These are phyloP conservation scores for Hucho hucho DNA, from an alignment of 2,113 vertebrate species.

Conservation along the genomic window DNA sequence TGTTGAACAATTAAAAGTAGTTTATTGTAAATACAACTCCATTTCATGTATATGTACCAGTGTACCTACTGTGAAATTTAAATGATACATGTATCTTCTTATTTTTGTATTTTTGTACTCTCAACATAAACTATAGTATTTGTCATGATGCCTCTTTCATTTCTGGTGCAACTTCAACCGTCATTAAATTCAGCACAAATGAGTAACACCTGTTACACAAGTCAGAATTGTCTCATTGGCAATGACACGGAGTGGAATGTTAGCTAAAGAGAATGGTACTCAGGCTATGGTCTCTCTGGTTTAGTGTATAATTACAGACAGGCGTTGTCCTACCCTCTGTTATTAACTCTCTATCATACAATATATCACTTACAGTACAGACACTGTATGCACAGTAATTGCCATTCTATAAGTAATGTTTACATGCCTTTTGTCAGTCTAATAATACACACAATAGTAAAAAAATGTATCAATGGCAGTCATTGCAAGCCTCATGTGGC, in stretches of 20 bases:
- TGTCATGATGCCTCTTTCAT: conserved; percentile 34
- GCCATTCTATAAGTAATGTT: not conserved
- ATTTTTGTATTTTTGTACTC: conserved; percentile 86
- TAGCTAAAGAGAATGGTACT: too few species aligned
- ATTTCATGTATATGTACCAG: conserved; percentile 50
- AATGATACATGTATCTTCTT: conserved; percentile 73
- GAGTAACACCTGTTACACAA: not conserved
- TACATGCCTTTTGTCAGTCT: not conserved
- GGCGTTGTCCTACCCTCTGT: too few species aligned
- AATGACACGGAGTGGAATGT: too few species aligned
- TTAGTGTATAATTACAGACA: too few species aligned
- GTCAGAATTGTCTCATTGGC: not conserved
- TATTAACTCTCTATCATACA: too few species aligned
- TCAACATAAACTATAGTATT: conserved; percentile 63
- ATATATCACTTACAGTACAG: too few species aligned
- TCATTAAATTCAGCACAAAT: not conserved
- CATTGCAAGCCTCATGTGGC: not conserved
- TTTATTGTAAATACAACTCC: conserved; percentile 73
- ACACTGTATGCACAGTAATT: not conserved
- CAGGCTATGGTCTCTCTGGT: too few species aligned
- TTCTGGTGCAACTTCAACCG: not conserved
- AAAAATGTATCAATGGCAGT: not conserved
- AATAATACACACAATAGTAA: not conserved
- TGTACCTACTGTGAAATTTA: conserved; percentile 77
- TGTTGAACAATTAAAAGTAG: conserved; percentile 18